phyloP scores from a whole-genome alignment of 2,797 vertebrate genomes.

The Euphonia xanthogaster region DNA sequence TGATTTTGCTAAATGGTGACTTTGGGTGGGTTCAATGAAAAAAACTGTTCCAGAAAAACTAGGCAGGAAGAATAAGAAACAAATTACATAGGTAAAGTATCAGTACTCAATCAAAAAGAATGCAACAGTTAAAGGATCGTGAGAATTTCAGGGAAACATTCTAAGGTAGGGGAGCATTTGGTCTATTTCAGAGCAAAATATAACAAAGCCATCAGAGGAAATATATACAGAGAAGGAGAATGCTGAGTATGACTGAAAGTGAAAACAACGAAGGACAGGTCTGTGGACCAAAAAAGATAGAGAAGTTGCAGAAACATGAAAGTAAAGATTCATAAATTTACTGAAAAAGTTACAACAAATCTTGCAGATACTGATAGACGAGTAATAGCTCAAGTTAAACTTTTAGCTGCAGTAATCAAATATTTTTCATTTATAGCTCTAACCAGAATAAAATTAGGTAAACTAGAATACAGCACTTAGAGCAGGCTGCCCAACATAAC shows the following conservation, averaged over 20 bases:
- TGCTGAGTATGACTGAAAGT: neutral
- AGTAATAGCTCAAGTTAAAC: neutral
- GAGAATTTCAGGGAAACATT: neutral
- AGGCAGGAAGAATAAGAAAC: neutral
- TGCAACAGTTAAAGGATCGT: neutral
- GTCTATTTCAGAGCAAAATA: neutral
- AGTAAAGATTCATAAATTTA: neutral
- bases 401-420: neutral
- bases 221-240: neutral
- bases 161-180: neutral
- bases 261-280: neutral
- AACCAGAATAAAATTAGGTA: neutral
- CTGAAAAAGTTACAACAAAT: neutral
- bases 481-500: neutral
- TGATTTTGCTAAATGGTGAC: neutral
- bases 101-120: neutral
- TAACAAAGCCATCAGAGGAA: neutral
- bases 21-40: neutral
- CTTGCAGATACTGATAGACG: neutral
- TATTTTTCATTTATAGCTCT: neutral
- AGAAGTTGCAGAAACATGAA: neutral
- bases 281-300: neutral
- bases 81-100: neutral
- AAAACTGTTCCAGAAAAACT: neutral
- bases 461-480: neutral